Evolutionary conservation across 2,888 invertebrate genomes (phyloP), one percentile per base, ranked within the genome.

Genomic region (Aspidiotus rigidus): DNA sequence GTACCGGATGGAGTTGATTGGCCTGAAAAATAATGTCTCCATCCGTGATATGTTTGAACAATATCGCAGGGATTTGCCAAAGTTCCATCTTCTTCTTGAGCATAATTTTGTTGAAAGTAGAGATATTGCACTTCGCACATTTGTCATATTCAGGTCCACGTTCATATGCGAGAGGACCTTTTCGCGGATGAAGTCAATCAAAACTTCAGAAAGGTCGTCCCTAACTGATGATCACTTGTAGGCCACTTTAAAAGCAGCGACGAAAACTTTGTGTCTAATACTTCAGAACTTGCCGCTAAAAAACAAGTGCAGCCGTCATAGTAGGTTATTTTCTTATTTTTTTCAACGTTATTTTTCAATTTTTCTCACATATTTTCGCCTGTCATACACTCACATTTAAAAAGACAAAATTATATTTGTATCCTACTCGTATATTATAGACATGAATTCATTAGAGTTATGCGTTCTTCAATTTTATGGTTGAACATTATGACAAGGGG

Each of bases 191-290:
- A 49, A 49, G 49, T 2, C 49, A 6, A 49, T 49, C 49, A 49
- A 49, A 49, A 49, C 2, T 49, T 49, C 49, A 49, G 49, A 49
- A 49, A 49, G 49, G 49, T 49, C 49, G 49, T 49, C 49, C 49
- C 11, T 49, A 49, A 49, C 49, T n/a, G 49, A 49, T 6, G 49
- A 49, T 6, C 49, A 49, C 49, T 2, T 49, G 49, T 6, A 49
- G 2, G 2, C 49, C 6, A 3, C 49, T 2, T 49, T 49, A 6
- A 2, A 6, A 49, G n/a, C 49, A 6, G 49, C 49, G 6, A 49
- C 49, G 49, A 49, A 1, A 6, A 6, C n/a, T 49, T 49, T n/a
- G 49, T 49, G 2, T 6, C 49, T 6, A 49, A 49, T 6, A 49
- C 6, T 2, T 13, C n/a, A 3, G 3, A 49, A 49, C 49, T 49